A percentile compares a stretch with the other conserved stretches of the same genome.
Conservation (phyloP, 2,888 invertebrate genomes). For the Napeogenes sylphis region DNA sequence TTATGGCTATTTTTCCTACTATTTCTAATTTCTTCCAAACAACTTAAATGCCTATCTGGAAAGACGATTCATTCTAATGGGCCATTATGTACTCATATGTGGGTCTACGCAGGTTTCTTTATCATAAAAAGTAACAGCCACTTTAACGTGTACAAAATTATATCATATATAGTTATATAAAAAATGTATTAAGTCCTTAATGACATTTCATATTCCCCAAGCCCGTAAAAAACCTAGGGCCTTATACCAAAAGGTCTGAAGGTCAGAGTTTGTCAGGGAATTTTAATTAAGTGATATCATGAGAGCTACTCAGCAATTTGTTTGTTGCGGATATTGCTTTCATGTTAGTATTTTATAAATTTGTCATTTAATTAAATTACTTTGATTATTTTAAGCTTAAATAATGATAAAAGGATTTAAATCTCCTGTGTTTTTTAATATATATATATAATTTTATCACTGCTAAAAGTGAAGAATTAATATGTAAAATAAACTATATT, state of each 20-base stretch:
- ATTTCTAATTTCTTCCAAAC: constrained; percentile 30
- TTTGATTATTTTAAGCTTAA: too few relatives aligned
- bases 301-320: too few relatives aligned
- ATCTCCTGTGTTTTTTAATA: too few relatives aligned
- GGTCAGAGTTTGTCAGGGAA: not conserved
- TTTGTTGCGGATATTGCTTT: too few relatives aligned
- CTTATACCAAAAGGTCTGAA: not conserved
- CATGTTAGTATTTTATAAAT: too few relatives aligned
- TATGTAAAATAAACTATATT: too few relatives aligned
- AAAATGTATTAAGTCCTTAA: constrained; percentile 2
- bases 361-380: too few relatives aligned
- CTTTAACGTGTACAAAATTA: constrained; percentile 7
- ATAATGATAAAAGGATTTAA: too few relatives aligned
- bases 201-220: not conserved
- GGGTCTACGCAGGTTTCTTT: constrained; percentile 16
- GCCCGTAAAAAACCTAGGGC: not conserved
- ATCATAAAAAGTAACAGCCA: constrained; percentile 21
- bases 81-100: constrained; percentile 26
- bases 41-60: constrained; percentile 17
- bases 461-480: too few relatives aligned
- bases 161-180: constrained; percentile 2
- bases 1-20: constrained; percentile 29
- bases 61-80: constrained; percentile 22
- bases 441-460: too few relatives aligned
- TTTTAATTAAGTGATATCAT: not conserved